These are phyloP conservation scores for Drosophila longiperda DNA, from an alignment of 2,888 invertebrate species.

Conservation along the genomic window DNA sequence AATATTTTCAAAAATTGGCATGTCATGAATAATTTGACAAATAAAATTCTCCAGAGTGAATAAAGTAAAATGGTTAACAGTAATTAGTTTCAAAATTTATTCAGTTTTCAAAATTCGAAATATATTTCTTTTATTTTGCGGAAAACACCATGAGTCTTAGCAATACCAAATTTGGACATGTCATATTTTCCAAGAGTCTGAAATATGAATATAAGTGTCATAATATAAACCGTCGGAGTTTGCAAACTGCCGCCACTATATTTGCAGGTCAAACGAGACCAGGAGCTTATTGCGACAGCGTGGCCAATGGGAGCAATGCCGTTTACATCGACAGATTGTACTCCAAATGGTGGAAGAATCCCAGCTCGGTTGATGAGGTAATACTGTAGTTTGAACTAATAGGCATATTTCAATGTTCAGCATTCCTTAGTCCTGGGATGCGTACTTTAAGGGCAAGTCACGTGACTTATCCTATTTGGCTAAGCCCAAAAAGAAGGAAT, in stretches of 20 bases:
- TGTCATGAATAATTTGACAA: background rate
- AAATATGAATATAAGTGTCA: background rate
- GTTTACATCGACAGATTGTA: conserved; percentile 60
- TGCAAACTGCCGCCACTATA: background rate
- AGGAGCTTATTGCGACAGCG: conserved; percentile 36
- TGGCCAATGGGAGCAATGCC: conserved; percentile 65
- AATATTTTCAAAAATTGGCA: background rate
- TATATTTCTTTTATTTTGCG: background rate
- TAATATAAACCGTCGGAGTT: background rate
- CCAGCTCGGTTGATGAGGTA: conserved; percentile 63
- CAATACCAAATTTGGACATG: conserved; percentile 17
- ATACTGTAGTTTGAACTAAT: background rate
- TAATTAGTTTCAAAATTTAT: background rate
- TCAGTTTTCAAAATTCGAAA: background rate
- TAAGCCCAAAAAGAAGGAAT: background rate
- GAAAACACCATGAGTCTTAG: conserved; percentile 28
- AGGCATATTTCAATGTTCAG: background rate
- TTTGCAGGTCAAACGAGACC: background rate
- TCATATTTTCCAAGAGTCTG: conserved; percentile 1
- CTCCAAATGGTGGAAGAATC: conserved; percentile 53
- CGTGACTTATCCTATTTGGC: background rate
- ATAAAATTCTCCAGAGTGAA: background rate
- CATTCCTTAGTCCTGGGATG: conserved; percentile 62
- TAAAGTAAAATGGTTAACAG: conserved; percentile 10
- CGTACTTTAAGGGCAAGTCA: conserved; percentile 50